Evolutionary conservation across 2,797 vertebrate genomes (phyloP).

Genomic region (Arnoldichthys spilopterus): DNA sequence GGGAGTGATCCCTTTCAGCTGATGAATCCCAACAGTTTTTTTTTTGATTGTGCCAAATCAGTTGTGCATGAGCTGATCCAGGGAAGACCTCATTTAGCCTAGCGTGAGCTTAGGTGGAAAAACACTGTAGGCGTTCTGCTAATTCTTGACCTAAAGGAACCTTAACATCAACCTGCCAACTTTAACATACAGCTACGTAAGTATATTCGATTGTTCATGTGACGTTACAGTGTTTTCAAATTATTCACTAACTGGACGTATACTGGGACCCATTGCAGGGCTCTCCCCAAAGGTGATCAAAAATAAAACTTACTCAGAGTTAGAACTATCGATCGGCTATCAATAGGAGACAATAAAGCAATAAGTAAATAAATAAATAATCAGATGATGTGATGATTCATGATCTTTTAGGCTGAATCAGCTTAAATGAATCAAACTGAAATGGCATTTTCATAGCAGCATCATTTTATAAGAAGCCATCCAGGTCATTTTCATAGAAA

Average conservation of each 20-base stretch:
- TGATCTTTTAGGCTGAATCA: not conserved
- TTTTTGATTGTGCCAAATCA: constrained; percentile 26
- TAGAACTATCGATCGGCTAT: too few species aligned
- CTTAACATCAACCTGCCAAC: not conserved
- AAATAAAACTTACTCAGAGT: too few species aligned
- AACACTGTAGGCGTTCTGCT: not conserved
- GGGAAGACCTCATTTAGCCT: not conserved
- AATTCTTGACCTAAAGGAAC: not conserved
- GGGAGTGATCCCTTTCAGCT: constrained; percentile 33
- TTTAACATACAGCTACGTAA: not conserved
- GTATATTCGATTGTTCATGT: not conserved
- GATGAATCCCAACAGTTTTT: constrained; percentile 15
- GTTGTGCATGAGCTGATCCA: constrained; percentile 23
- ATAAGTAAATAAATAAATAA: too few species aligned
- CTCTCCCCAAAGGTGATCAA: not conserved
- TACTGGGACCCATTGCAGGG: not conserved
- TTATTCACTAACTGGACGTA: not conserved
- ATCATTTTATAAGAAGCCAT: constrained; percentile 4
- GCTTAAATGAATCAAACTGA: too few species aligned
- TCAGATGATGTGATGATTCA: not conserved
- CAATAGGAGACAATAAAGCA: not conserved
- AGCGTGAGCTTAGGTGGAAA: not conserved
- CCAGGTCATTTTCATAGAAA: not conserved
- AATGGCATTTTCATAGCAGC: not conserved
- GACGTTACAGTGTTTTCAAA: not conserved